These are phyloP conservation scores for Mus spicilegus DNA, from an alignment of 2,113 vertebrate genomes.

Conservation along the genomic window DNA sequence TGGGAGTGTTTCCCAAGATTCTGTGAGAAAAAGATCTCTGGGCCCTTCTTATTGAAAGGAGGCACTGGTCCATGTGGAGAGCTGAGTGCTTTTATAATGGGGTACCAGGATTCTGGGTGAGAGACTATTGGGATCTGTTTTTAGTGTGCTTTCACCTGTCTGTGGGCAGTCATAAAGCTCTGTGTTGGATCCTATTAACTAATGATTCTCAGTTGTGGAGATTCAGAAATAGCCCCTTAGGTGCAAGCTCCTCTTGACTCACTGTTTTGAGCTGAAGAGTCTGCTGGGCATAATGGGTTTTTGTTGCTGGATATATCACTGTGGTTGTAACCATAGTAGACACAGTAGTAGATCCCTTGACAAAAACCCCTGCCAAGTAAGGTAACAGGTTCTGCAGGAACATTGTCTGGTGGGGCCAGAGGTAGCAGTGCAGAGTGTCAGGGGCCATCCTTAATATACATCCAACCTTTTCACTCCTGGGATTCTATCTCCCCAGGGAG, in stretches of 20 bases:
- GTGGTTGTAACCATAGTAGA: background rate
- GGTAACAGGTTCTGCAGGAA: accelerated
- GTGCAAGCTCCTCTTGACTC: background rate
- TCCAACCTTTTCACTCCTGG: too few species aligned
- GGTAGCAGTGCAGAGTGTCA: background rate
- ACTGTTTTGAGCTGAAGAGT: accelerated
- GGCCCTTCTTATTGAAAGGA: background rate
- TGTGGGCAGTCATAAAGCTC: too few species aligned
- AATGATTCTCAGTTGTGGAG: too few species aligned
- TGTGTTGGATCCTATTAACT: accelerated
- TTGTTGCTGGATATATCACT: background rate
- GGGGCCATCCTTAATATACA: accelerated
- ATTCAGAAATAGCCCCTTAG: background rate
- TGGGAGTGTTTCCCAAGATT: background rate
- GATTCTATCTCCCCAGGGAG: too few species aligned
- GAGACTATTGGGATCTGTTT: too few species aligned
- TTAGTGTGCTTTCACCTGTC: background rate
- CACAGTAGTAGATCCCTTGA: background rate
- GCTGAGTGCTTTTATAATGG: background rate
- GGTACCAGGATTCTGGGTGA: background rate
- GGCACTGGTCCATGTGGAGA: too few species aligned
- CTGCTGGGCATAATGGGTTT: background rate
- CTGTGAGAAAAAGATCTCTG: too few species aligned
- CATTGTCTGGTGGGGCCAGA: too few species aligned
- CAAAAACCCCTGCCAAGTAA: too few species aligned